Base-by-base conservation (phyloP, 2,888 invertebrate species). In the Eupithecia subumbrata region DNA sequence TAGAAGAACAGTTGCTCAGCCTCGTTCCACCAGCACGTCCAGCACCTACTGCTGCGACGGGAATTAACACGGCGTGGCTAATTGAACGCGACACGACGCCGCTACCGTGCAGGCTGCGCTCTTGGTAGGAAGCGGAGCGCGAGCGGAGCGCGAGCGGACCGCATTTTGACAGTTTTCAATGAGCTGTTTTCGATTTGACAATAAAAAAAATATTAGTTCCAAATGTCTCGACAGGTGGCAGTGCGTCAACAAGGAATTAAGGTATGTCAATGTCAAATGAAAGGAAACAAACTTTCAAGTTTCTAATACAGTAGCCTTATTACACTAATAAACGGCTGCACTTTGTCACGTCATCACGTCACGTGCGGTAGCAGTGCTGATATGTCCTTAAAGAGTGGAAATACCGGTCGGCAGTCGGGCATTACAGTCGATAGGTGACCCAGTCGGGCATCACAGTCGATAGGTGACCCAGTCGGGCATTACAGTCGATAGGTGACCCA, bases 51-150 rank as follows among this genome's bases (percentile, higher is more conserved):
- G 52, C 52, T 11, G 5, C 25, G 64, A 34, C 34, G 69, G 73
- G 71, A 76, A 76, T 73, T 79, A 63, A 74, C 79, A 76, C 71
- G 48, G 30, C 30, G 74, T 9, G 56, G 72, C 77, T 79, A 79
- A 79, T 79, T 77, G 74, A 69, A 48, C 16, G 9, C 52, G 71
- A 22, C 22, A 14, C 75, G 30, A 5, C 30, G 9, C 34, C 18
- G 64, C 16, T 18, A 34, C 64, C 64, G 64, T 9, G 30, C 16
- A 9, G 30, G 64, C 34, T 8, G 30, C 64, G 34, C 18, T 9
- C 11, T 2, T 8, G 16, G 60, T 25, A 22, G 25, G 1, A 22
- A 60, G 60, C 60, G 60, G 60, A 60, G 60, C 22, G 52, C n/a
- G n/a, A 60, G 60, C 60, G 60, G 60, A 60, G 60, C 22, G 52